phyloP scores from a whole-genome alignment of 2,797 vertebrate genomes.

The Leptodactylus fallax region DNA sequence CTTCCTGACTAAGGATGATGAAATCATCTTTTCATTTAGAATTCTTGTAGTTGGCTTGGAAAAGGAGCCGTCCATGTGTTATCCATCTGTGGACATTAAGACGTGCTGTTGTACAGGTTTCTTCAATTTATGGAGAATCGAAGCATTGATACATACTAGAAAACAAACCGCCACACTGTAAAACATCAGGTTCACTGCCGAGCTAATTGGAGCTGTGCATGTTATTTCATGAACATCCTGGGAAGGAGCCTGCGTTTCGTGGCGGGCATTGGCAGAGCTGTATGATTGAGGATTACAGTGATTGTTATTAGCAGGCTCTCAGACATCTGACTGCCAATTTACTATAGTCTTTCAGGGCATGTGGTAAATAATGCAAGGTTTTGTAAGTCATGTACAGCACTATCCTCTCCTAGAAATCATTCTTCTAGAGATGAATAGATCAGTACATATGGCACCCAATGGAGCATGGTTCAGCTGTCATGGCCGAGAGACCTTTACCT shows the following conservation, averaged over 20 bases:
- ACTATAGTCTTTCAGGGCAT: not conserved
- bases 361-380: not conserved
- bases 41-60: not conserved
- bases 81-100: not conserved
- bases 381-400: not conserved
- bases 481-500: too few species aligned
- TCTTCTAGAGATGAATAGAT: too few species aligned
- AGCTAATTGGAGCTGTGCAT: conserved; percentile 4
- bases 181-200: not conserved
- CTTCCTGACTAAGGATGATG: too few species aligned
- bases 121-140: not conserved
- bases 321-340: too few species aligned
- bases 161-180: not conserved
- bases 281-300: not conserved
- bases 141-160: not conserved
- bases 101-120: not conserved
- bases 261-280: not conserved
- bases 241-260: not conserved
- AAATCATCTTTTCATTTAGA: not conserved
- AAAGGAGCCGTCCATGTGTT: not conserved
- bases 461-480: too few species aligned
- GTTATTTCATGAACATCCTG: not conserved
- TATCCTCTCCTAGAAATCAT: too few species aligned
- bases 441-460: too few species aligned
- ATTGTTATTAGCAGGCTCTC: too few species aligned